Evolutionary conservation across 1,140 invertebrate species (phyloP), one percentile per base, ranked within the genome.

Genomic region (Drosophila bipectinata): DNA sequence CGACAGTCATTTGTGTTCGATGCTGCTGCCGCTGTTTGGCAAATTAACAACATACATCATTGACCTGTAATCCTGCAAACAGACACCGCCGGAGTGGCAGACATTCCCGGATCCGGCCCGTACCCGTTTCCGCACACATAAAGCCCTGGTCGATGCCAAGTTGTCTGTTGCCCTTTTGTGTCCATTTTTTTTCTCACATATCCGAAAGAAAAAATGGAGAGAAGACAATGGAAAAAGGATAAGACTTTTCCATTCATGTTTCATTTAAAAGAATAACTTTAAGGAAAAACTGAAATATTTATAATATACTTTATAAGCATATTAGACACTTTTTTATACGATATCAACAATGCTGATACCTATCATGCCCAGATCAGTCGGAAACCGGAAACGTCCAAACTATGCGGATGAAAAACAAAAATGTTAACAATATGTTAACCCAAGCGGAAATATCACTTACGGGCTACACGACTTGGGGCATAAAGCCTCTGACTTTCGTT

Each of bases 41-140:
- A 84, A 84, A 84, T 84, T 79, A 84, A 67, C 72, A 77, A 54
- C 67, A 84, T 84, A 84, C 67, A 84, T 84, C 80, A 73, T 72
- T 79, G 76, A 79, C 58, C 80, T 75, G 64, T 78, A 75, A 79
- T 78, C 61, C 49, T 18, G 15, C 21, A 44, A 52, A 39, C 28
- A 57, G 61, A 21, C 26, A n/a, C n/a, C 37, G 47, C 28, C 32
- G 32, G 45, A 60, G 18, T 26, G 10, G 47, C 48, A 68, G 12
- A 2, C 24, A n/a, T 39, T 37, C 41, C 66, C 51, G 63, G 12
- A 21, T 32, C 21, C 30, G 49, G 26, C 18, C 5, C 30, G 49
- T 28, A 34, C 4, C 26, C 30, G 24, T 56, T 67, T 37, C 51
- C 66, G 24, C 8, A 26, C 32, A 32, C 32, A 32, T 49, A 32